Evolutionary conservation across 2,797 vertebrate species (phyloP).

Genomic region (Sebastes miniatus): DNA sequence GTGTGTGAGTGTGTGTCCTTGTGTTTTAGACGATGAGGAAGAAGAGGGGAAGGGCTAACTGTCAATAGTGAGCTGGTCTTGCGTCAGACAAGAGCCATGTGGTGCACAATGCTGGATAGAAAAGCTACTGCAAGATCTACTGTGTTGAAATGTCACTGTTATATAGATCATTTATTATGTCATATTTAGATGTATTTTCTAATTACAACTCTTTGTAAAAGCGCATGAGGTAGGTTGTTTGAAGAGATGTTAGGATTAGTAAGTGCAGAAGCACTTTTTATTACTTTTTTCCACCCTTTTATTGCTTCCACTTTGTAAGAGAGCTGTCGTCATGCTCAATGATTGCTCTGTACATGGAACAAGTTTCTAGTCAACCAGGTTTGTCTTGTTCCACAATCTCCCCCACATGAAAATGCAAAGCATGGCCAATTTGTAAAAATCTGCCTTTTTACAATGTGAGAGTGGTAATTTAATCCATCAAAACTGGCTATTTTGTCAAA

Average conservation of each 20-base stretch:
- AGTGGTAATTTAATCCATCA: background rate
- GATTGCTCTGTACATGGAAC: background rate
- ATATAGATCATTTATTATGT: background rate
- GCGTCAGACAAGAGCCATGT: constrained; percentile 81
- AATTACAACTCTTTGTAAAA: background rate
- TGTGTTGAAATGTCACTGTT: background rate
- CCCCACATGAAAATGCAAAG: background rate
- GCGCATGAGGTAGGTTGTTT: background rate
- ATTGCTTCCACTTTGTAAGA: background rate
- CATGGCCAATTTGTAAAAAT: background rate
- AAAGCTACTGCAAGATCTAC: background rate
- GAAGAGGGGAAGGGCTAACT: constrained; percentile 55
- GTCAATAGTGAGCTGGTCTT: constrained; percentile 76
- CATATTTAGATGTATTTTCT: background rate
- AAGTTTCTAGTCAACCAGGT: constrained; percentile 36
- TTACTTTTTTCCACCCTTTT: background rate
- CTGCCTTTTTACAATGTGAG: background rate
- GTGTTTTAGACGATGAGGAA: constrained; percentile 27
- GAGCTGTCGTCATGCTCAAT: background rate
- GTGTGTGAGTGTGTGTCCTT: constrained; percentile 6
- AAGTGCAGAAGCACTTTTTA: background rate
- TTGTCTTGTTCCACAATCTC: constrained; percentile 22
- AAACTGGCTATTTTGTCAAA: background rate
- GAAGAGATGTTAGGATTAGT: background rate
- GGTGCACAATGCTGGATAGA: constrained; percentile 15